phyloP scores from a whole-genome alignment of 2,888 invertebrate genomes.

The Ligdia adustata region DNA sequence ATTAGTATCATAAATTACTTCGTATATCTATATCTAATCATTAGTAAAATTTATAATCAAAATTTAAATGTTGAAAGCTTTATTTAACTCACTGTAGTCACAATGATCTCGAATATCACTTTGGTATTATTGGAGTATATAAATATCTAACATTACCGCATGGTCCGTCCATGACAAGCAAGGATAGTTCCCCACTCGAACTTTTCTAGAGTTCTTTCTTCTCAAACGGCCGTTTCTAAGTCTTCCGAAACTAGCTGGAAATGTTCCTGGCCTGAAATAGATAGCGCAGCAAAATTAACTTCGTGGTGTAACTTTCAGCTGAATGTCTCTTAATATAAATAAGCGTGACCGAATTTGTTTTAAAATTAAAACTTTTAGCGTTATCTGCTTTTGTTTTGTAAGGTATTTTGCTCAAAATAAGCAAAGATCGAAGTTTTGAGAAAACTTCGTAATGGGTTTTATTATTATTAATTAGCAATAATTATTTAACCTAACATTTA shows the following conservation, averaged over 20 bases:
- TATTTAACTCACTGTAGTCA: constrained; percentile 41
- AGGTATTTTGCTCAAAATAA: constrained; percentile 1
- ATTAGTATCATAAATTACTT: constrained; percentile 14
- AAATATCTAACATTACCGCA: neutral
- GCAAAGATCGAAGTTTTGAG: constrained; percentile 1
- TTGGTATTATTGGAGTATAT: constrained; percentile 53
- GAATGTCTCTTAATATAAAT: constrained; percentile 9
- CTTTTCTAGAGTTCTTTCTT: constrained; percentile 18
- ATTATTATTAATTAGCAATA: constrained; percentile 1
- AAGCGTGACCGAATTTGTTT: constrained; percentile 5
- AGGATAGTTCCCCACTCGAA: neutral
- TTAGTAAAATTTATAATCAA: constrained; percentile 22
- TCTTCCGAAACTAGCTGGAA: constrained; percentile 81
- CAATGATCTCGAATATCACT: constrained; percentile 67
- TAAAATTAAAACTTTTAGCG: constrained; percentile 13
- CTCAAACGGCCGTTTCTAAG: constrained; percentile 77
- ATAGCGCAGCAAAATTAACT: constrained; percentile 31
- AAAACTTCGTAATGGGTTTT: constrained; percentile 1
- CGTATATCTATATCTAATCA: constrained; percentile 9
- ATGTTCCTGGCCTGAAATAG: constrained; percentile 79
- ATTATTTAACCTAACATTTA: too few species aligned
- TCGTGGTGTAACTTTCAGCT: constrained; percentile 8
- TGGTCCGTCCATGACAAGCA: neutral
- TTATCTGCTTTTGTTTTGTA: constrained; percentile 13
- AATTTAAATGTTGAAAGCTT: constrained; percentile 40